Base-by-base conservation (phyloP, 1,140 invertebrate genomes). In the Campoletis sonorensis region DNA sequence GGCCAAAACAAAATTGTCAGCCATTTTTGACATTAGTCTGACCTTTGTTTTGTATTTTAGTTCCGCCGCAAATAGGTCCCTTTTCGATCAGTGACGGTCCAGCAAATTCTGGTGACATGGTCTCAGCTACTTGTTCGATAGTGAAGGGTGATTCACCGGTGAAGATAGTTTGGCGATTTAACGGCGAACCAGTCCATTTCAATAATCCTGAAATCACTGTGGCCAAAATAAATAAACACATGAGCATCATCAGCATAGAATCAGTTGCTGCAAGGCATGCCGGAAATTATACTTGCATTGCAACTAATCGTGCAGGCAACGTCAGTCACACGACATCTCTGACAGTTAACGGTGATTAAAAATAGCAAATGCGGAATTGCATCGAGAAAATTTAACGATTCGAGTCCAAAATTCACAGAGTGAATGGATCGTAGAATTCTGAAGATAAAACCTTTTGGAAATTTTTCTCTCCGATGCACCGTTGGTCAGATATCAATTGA, bases 241-340 rank as follows among this genome's bases (percentile, higher is more conserved):
- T 95, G 85, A 97, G 95, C 86, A 94, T 95, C 84, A 91, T 97
- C 82, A 96, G 94, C 79, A 96, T 97, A 85, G 95, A 96, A 86
- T 94, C 94, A 81, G 95, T 96, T n/a, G 93, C 94, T 78, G 95
- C 95, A 61, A 92, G 94, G 72, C 96, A 98, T 89, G 94, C 94
- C 88, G 96, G 96, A 82, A 95, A 94, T 84, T 98, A 97, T 87
- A 97, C 95, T 82, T 98, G 97, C 90, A 93, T 95, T 84, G 96
- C 95, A 71, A 94, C 92, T 85, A 97, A 97, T 92, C 92, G 91
- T 80, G 97, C 96, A 37, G 95, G 95, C 81, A 94, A 93, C 70
- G 94, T 93, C 85, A 95, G 94, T 88, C 94, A 95, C 90, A 94
- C 95, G 85, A 94, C 95, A 83, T 91, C 93, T 85, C 92, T 97